These are phyloP conservation scores for Helicoverpa armigera DNA, from an alignment of 1,140 invertebrate genomes.

Conservation along the genomic window DNA sequence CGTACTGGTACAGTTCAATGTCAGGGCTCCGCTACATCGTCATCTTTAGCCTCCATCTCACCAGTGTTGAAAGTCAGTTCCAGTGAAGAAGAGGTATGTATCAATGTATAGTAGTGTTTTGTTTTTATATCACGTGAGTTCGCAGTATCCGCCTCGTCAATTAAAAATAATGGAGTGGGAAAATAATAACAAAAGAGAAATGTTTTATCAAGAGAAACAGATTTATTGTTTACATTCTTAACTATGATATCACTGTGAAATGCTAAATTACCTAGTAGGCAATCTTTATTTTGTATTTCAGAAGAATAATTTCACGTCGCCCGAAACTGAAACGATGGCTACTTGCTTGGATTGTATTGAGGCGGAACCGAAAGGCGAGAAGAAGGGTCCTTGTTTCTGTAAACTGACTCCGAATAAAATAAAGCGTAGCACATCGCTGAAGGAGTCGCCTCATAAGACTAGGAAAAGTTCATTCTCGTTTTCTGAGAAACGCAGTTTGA, in stretches of 20 bases:
- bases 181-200: too few relatives aligned
- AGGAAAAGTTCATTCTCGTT: conserved; percentile 65
- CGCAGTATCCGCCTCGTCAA: too few relatives aligned
- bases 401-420: conserved; percentile 72
- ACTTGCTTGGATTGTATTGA: conserved; percentile 73
- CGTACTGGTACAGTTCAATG: conserved; percentile 48
- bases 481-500: conserved; percentile 75
- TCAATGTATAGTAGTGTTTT: conserved; percentile 30
- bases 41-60: conserved; percentile 75
- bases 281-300: conserved; percentile 57
- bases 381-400: conserved; percentile 69
- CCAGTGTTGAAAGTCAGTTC: conserved; percentile 70
- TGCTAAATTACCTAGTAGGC: too few relatives aligned
- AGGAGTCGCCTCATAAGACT: conserved; percentile 70
- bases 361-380: conserved; percentile 61
- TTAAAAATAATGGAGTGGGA: too few relatives aligned
- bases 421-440: conserved; percentile 74
- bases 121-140: too few relatives aligned
- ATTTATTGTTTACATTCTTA: too few relatives aligned
- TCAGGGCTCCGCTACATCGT: conserved; percentile 63
- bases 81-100: conserved; percentile 75
- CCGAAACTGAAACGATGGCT: conserved; percentile 77
- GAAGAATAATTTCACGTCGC: conserved; percentile 82
- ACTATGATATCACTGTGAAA: too few relatives aligned
- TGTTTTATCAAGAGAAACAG: too few relatives aligned